Base-by-base conservation (phyloP, 2,888 invertebrate genomes). In the Marronus borbonicus region DNA sequence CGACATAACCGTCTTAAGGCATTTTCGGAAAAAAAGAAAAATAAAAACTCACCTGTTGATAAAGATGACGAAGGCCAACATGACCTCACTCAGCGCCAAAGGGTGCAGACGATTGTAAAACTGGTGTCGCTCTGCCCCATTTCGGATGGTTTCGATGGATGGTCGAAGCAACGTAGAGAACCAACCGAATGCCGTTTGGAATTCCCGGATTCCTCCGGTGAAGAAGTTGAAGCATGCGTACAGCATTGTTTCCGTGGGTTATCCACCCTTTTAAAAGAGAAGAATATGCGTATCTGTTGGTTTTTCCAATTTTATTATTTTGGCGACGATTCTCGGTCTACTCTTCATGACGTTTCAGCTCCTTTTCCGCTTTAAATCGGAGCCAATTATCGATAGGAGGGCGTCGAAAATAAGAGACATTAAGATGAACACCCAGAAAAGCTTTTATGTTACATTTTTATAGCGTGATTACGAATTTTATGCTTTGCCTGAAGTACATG, bases 91-190 rank as follows among this genome's bases (percentile, higher is more conserved):
- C 83, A 82, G 82, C 87, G 88, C 89, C 90, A 90, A 85, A 90
- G 88, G 84, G 89, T 91, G 86, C 89, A 88, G 85, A 90, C 88
- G 84, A 90, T 85, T 84, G 89, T 88, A 87, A 90, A 90, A 88
- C 90, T 91, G 84, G 90, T 89, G 86, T 90, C 90, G 84, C 88
- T 88, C 87, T 90, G 89, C 88, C 90, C 91, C 91, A 91, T 55
- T n/a, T 91, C 83, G 85, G 82, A 78, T 78, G 79, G 69, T 76
- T 76, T 78, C 76, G 20, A 17, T 14, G 24, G n/a, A 8, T 44
- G 17, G 44, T 20, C 24, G 50, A 68, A 68, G 68, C 24, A n/a
- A 12, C 12, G n/a, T 24, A 39, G 28, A 5, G 65, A 78, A 66
- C 36, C 36, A 12, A 14, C 49, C 60, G 12, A 31, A 28, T 62